phyloP scores from a whole-genome alignment of 2,888 invertebrate species.

The Cheilosia pagana region DNA sequence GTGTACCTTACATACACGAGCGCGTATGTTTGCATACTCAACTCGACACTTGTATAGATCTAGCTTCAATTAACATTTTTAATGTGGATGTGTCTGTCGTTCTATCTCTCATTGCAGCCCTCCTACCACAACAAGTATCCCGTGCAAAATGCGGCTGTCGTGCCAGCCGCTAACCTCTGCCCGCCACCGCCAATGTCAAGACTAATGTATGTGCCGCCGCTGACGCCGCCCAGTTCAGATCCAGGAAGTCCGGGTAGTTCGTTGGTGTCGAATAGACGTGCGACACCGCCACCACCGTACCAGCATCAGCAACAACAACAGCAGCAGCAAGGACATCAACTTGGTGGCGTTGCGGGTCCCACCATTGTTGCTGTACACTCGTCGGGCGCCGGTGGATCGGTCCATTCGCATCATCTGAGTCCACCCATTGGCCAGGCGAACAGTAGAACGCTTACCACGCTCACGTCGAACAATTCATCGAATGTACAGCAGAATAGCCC shows the following conservation, averaged over 20 bases:
- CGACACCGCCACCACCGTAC: constrained; percentile 81
- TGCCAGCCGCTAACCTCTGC: constrained; percentile 69
- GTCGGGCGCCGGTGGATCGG: constrained; percentile 42
- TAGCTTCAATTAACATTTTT: constrained; percentile 41
- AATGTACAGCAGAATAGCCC: constrained; percentile 78
- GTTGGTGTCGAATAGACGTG: constrained; percentile 85
- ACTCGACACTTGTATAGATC: constrained; percentile 21
- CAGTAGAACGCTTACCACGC: constrained; percentile 77
- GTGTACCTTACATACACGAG: constrained; percentile 18
- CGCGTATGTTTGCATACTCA: constrained; percentile 59
- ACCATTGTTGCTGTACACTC: constrained; percentile 79
- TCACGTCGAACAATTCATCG: constrained; percentile 73
- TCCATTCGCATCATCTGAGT: constrained; percentile 76
- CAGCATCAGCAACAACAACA: constrained; percentile 77
- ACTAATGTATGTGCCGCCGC: constrained; percentile 91
- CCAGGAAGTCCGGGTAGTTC: constrained; percentile 92
- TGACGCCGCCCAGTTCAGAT: constrained; percentile 94
- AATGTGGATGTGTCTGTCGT: constrained; percentile 17
- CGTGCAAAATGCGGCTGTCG: constrained; percentile 77
- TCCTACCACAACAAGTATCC: constrained; percentile 78
- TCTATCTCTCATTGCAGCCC: constrained; percentile 76
- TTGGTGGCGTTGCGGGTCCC: constrained; percentile 79
- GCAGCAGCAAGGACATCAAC: constrained; percentile 79
- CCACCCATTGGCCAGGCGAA: constrained; percentile 69
- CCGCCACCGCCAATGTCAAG: constrained; percentile 82